Evolutionary conservation across 1,140 invertebrate species (phyloP), one percentile per base, ranked within the genome.

Genomic region (Penaeus indicus): DNA sequence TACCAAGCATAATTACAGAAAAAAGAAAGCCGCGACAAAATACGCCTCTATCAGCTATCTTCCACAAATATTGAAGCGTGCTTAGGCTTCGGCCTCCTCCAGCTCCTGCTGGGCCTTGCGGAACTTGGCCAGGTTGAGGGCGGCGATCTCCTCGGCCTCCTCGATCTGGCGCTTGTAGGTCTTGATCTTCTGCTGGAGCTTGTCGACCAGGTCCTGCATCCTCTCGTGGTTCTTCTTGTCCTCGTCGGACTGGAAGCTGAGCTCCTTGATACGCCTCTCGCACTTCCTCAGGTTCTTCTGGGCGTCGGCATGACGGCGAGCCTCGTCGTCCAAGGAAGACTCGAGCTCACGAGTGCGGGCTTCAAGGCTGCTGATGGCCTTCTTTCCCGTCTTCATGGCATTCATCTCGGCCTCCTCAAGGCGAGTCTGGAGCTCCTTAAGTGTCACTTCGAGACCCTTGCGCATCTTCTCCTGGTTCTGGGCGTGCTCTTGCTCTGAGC

Each of bases 271-370:
- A 64, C 78, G 78, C 62, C 85, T 87, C 85, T 87, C 85, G 42
- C 85, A 87, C 79, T 87, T 87, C 79, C 85, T 87, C 78, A 87
- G 85, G 85, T 87, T 87, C 85, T 87, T 87, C 85, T 87, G 85
- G 78, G 85, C 85, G 21, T 87, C 85, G 22, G 85, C 47, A 21
- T 87, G 79, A 18, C 42, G 63, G 42, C 63, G 63, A 27, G 77
- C 22, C 47, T 87, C 85, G 1, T 81, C 79, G 27, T 80, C 62
- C 3, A 87, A 67, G 11, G 80, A 64, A 27, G 42, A 78, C 62
- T 87, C 85, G 13, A 87, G 85, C n/a, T 87, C 79, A 54, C 78
- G 85, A 19, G 80, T 69, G 11, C 85, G 82, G 62, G 61, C 64
- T 32, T 90, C 90, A 25, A 90, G 63, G 38, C 85, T 90, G 32